Evolutionary conservation across 2,888 invertebrate genomes (phyloP).

Genomic region (Charanyca ferruginea): DNA sequence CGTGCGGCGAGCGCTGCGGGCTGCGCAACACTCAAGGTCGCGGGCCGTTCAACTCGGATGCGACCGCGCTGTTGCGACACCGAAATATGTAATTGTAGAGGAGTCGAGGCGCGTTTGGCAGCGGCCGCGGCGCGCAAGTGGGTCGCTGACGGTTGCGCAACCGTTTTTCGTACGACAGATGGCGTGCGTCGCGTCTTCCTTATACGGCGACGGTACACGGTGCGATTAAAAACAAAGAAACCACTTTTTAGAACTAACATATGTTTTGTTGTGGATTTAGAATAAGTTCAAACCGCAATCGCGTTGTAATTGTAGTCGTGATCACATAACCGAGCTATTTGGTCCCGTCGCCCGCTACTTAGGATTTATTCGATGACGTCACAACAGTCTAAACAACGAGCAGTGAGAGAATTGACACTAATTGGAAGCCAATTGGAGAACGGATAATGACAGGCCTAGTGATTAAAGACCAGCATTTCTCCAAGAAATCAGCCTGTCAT

Average conservation of each 20-base stretch:
- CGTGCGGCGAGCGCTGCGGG: slow-evolving; percentile 84
- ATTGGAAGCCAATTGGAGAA: slow-evolving; percentile 65
- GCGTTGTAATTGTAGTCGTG: slow-evolving; percentile 62
- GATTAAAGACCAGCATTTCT: slow-evolving; percentile 21
- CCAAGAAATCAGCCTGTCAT: slow-evolving; percentile 5
- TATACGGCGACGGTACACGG: slow-evolving; percentile 75
- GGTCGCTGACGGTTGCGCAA: slow-evolving; percentile 88
- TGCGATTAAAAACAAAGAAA: slow-evolving; percentile 69
- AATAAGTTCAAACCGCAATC: slow-evolving; percentile 63
- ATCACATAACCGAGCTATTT: slow-evolving; percentile 67
- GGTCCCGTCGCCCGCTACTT: slow-evolving; percentile 48
- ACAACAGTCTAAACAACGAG: slow-evolving; percentile 32
- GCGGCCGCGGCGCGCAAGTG: slow-evolving; percentile 86
- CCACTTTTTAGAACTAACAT: slow-evolving; percentile 59
- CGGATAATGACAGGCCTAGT: slow-evolving; percentile 53
- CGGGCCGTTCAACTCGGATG: slow-evolving; percentile 91
- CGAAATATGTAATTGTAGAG: slow-evolving; percentile 90
- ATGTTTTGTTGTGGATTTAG: slow-evolving; percentile 61
- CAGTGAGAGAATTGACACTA: slow-evolving; percentile 58
- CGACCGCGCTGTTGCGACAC: slow-evolving; percentile 89
- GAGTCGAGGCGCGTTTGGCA: slow-evolving; percentile 89
- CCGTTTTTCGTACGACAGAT: slow-evolving; percentile 84
- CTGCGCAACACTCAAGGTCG: slow-evolving; percentile 89
- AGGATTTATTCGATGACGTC: slow-evolving; percentile 62
- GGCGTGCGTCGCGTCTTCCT: slow-evolving; percentile 86